Percentiles rank a stretch among this genome's conserved stretches.
Evolutionary conservation across 35 echinoderm and acorn worm genomes (phyloP).

Genomic region (Heliocidaris erythrogramma): DNA sequence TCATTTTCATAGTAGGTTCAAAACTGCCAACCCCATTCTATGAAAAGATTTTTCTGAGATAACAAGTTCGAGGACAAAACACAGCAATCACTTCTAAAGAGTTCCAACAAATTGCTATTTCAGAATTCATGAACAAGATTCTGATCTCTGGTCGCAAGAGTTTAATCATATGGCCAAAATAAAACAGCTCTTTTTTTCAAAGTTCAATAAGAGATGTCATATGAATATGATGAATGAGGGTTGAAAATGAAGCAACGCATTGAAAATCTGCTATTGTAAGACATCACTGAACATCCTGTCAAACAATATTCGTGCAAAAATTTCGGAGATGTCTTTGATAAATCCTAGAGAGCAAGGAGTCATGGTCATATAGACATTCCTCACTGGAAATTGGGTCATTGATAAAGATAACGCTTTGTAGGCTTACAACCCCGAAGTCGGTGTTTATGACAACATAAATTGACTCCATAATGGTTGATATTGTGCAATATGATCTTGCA

Average conservation of each 20-base stretch:
- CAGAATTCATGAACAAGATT: neutral
- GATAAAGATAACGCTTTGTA: slow-evolving; percentile 9
- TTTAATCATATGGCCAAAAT: neutral
- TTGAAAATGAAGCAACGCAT: neutral
- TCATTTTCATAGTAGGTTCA: neutral
- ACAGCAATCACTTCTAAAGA: neutral
- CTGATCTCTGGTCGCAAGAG: neutral
- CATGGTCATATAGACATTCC: slow-evolving; percentile 16
- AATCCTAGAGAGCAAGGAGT: neutral
- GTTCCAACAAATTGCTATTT: neutral
- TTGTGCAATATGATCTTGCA: slow-evolving; percentile 9
- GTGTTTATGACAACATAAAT: slow-evolving; percentile 36
- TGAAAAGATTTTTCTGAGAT: neutral
- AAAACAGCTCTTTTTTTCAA: neutral
- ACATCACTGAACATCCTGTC: neutral
- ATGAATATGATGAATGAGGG: neutral
- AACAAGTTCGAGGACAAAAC: neutral
- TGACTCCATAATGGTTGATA: neutral
- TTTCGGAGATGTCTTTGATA: neutral
- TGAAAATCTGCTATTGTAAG: neutral
- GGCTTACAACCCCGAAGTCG: neutral
- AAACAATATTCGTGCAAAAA: slow-evolving; percentile 3
- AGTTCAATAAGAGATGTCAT: slow-evolving; percentile 1
- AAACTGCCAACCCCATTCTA: neutral
- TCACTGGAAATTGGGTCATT: slow-evolving; percentile 13